phyloP scores from a whole-genome alignment of 1,140 invertebrate species.

The Odontomachus brunneus region DNA sequence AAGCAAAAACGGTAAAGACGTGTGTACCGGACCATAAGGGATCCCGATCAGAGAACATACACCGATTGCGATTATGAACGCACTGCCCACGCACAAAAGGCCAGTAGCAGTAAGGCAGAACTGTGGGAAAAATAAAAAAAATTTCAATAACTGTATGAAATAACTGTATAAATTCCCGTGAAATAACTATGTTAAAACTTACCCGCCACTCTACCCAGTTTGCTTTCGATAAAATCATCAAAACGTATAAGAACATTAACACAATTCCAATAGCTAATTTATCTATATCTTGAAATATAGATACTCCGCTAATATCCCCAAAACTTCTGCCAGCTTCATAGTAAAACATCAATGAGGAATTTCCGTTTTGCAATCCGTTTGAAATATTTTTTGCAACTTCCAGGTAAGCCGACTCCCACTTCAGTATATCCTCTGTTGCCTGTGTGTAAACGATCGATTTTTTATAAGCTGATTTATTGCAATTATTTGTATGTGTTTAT shows the following conservation, averaged over 20 bases:
- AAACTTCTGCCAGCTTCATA: slow-evolving; percentile 90
- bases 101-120: slow-evolving; percentile 86
- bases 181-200: slow-evolving; percentile 68
- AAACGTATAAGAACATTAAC: slow-evolving; percentile 91
- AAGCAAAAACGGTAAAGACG: slow-evolving; percentile 92
- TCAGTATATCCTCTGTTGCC: slow-evolving; percentile 87
- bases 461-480: slow-evolving; percentile 8
- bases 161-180: background rate
- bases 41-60: slow-evolving; percentile 91
- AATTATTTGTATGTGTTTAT: slow-evolving; percentile 1
- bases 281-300: slow-evolving; percentile 91
- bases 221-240: slow-evolving; percentile 90
- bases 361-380: slow-evolving; percentile 63
- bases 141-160: background rate
- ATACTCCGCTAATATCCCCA: slow-evolving; percentile 89
- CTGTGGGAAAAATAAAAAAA: slow-evolving; percentile 68
- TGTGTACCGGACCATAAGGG: slow-evolving; percentile 93
- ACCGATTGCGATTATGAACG: slow-evolving; percentile 90
- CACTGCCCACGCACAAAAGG: slow-evolving; percentile 90
- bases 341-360: slow-evolving; percentile 84
- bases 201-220: slow-evolving; percentile 91
- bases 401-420: slow-evolving; percentile 89
- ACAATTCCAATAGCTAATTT: slow-evolving; percentile 89
- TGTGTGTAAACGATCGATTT: slow-evolving; percentile 67
- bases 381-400: slow-evolving; percentile 82